Conservation (phyloP, 2,888 invertebrate species). For the Neoaliturus tenellus region DNA sequence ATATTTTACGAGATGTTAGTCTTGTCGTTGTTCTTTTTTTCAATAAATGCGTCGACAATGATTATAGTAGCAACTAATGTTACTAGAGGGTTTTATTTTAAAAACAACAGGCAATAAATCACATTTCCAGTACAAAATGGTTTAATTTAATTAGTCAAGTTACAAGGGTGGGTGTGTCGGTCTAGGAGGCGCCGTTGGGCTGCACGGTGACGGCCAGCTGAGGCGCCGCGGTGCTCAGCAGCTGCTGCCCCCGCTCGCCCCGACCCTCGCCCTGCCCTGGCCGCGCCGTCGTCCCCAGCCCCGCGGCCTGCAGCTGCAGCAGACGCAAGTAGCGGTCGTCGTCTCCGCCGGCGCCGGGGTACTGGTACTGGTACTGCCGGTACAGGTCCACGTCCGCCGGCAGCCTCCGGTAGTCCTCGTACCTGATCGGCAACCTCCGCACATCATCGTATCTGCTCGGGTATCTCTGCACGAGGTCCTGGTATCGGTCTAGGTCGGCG, state of each 20-base stretch:
- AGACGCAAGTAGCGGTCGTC: not conserved
- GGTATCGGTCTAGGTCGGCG: not conserved
- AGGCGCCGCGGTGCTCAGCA: not conserved
- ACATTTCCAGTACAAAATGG: no score
- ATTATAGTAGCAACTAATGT: no score
- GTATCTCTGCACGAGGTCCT: not conserved
- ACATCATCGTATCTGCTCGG: slow-evolving; percentile 14
- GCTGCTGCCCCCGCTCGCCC: not conserved
- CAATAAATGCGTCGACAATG: no score
- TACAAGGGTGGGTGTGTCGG: no score
- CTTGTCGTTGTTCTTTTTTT: no score
- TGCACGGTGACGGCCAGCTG: not conserved
- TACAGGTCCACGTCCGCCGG: not conserved
- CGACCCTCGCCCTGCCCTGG: not conserved
- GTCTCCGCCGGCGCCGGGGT: not conserved
- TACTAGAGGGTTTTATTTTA: no score
- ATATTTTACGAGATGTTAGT: no score
- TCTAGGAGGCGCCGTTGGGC: not conserved
- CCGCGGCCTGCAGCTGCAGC: not conserved
- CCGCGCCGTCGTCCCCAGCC: not conserved
- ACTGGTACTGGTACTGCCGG: slow-evolving; percentile 20
- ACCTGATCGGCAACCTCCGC: not conserved
- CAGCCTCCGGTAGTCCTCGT: not conserved
- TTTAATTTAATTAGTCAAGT: no score
- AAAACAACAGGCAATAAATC: no score